phyloP scores from a whole-genome alignment of 2,113 vertebrate genomes.

The Centropus bengalensis region DNA sequence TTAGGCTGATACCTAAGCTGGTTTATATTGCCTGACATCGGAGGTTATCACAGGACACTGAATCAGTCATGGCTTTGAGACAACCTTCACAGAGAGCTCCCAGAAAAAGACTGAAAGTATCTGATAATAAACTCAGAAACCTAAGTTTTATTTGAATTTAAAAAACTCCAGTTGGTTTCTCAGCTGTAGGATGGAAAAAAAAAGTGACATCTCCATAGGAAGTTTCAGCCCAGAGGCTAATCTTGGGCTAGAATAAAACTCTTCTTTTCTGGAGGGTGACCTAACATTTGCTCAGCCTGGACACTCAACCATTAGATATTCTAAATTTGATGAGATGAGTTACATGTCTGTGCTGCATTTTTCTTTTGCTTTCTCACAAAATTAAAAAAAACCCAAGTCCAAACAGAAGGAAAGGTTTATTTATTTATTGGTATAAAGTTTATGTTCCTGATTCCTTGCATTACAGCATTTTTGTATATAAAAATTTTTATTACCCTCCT shows the following conservation, averaged over 20 bases:
- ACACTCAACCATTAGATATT: not conserved
- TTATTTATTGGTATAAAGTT: not conserved
- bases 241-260: not conserved
- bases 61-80: not conserved
- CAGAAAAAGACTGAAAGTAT: not conserved
- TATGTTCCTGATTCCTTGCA: not conserved
- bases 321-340: not conserved
- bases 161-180: not conserved
- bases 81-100: not conserved
- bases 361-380: not conserved
- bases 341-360: not conserved
- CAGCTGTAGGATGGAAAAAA: not conserved
- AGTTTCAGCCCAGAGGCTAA: not conserved
- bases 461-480: not conserved
- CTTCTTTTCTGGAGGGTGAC: not conserved
- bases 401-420: not conserved
- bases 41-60: not conserved
- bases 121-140: not conserved
- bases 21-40: not conserved
- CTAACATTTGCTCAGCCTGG: not conserved
- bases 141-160: not conserved
- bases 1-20: not conserved
- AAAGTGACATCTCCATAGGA: accelerated
- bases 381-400: too few species aligned
- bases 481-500: not conserved